Percentiles rank a stretch among this genome's conserved stretches.
Conservation (phyloP, 1,140 invertebrate species). For the Adoxophyes honmai region DNA sequence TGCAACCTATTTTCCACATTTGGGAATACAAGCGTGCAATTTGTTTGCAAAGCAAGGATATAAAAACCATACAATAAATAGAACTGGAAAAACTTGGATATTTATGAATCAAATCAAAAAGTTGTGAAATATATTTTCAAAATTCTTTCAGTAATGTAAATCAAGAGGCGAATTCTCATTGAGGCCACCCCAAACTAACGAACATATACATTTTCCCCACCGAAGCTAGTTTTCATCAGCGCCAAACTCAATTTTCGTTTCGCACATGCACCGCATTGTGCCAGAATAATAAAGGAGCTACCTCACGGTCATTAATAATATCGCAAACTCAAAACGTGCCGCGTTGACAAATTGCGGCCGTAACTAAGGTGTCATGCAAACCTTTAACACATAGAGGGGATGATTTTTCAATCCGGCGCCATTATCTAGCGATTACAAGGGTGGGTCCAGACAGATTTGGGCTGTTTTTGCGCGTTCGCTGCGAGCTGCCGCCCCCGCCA, state of each 20-base stretch:
- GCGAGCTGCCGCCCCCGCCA: constrained; percentile 21
- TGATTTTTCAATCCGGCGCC: constrained; percentile 43
- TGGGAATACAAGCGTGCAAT: no score
- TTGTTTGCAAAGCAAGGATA: no score
- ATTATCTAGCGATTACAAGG: constrained; percentile 49
- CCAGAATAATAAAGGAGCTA: background rate
- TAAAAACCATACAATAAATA: no score
- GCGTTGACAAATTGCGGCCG: constrained; percentile 25
- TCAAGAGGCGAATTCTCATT: no score
- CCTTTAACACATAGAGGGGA: constrained; percentile 31
- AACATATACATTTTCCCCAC: no score
- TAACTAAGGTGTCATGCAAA: constrained; percentile 18
- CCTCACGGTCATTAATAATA: constrained; percentile 13
- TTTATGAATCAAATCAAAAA: no score
- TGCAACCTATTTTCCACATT: no score
- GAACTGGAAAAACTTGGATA: no score
- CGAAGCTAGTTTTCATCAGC: background rate
- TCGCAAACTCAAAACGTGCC: constrained; percentile 18
- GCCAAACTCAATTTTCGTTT: constrained; percentile 7
- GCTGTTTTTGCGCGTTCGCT: constrained; percentile 35
- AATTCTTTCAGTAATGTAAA: no score
- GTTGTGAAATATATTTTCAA: no score
- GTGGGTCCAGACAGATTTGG: constrained; percentile 39
- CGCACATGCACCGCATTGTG: constrained; percentile 2
- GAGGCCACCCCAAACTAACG: no score